These are phyloP conservation scores for Crotalus horridus DNA, from an alignment of 2,113 vertebrate species.

Conservation along the genomic window DNA sequence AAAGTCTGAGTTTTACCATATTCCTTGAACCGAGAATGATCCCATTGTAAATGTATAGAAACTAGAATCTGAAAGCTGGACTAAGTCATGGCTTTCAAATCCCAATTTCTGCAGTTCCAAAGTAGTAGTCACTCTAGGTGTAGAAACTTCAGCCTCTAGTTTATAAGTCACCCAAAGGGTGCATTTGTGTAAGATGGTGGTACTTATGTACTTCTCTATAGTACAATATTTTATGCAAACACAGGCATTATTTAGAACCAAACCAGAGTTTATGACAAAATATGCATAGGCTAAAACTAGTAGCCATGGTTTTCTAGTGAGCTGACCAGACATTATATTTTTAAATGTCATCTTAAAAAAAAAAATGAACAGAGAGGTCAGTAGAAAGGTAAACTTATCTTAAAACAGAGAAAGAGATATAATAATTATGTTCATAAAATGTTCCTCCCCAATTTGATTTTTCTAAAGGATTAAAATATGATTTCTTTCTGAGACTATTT, in stretches of 20 bases:
- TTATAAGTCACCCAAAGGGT: neutral
- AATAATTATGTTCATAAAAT: neutral
- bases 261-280: neutral
- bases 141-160: neutral
- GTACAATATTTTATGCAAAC: neutral
- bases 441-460: neutral
- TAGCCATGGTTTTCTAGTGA: neutral
- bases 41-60: neutral
- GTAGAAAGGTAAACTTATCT: neutral
- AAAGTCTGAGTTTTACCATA: neutral
- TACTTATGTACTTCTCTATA: neutral
- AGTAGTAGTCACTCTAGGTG: neutral
- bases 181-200: neutral
- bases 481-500: conserved; percentile 25
- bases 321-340: neutral
- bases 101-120: neutral
- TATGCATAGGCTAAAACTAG: neutral
- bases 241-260: neutral
- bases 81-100: neutral
- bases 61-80: neutral
- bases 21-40: neutral
- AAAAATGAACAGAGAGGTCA: neutral
- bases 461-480: conserved; percentile 41
- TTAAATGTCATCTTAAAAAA: neutral
- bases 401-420: neutral